Base-by-base conservation (phyloP, 2,797 vertebrate species). In the Eulemur albifrons region DNA sequence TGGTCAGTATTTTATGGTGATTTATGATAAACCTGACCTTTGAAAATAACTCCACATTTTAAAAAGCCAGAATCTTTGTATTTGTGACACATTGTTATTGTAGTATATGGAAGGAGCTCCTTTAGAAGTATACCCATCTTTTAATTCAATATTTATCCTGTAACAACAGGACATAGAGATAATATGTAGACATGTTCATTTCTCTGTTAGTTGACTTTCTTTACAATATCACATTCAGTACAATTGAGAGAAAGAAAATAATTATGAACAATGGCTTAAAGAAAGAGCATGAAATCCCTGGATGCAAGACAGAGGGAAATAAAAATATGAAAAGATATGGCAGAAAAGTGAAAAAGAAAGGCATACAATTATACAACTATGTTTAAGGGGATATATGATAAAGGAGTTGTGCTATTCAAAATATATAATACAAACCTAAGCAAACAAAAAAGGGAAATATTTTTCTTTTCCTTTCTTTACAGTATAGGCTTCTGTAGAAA, bases 11-110 rank as follows among this genome's bases (percentile, higher is more conserved):
- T 94, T 96, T 70, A 43, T 69, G 35, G 40, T 91, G 21, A 91
- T 86, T 94, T 95, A 40, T 82, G 72, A 95, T 90, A 95, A 96
- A 87, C 1, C 18, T 77, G 38, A 87, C 65, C 38, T 89, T 79
- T 81, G 45, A 83, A 95, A 92, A 80, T 59, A 94, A 95, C 93
- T 95, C 54, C 90, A 21, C 21, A 86, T 76, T 77, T 32, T 80
- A 69, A 83, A 95, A 82, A 79, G 13, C 5, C 45, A 96, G 54
- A 48, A 30, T 82, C 25, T 89, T 95, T 79, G 40, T 70, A 30
- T 63, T 76, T 96, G 9, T 50, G 45, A 54, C 30, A 61, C 2
- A 73, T 35, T 88, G 88, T 88, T 82, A 69, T 79, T 50, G 45
- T 1, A 69, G 13, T 52, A 54, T 79, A 27, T 45, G 12, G 48